Evolutionary conservation across 2,113 vertebrate species (phyloP), one percentile per base, ranked within the genome.

Genomic region (Thryonomys swinderianus): DNA sequence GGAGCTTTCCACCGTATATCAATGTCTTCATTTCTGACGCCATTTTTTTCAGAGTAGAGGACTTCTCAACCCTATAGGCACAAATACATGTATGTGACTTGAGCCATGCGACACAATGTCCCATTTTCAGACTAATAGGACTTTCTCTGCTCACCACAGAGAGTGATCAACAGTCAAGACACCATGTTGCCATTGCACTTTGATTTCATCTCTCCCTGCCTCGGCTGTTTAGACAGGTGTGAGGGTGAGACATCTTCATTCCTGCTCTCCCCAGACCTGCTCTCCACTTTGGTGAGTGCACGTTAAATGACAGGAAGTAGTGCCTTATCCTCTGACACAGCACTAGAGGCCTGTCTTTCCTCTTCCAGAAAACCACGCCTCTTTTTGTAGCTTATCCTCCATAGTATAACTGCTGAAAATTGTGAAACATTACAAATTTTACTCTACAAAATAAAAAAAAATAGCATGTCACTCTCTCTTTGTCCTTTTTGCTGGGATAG

Each of bases 1-100:
- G 88, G 34, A 40, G 2, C 14, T 88, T 78, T 88, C 21, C 57
- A 37, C 11, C 81, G 1, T 40, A 81, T 27, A 34, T 14, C 7
- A 64, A 85, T 1, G 17, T 73, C 30, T 21, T 73, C 13, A 78
- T 21, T 55, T 53, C 27, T 82, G 40, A 80, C 17, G 14, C 8
- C 51, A 64, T 69, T 91, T 81, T 69, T 87, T 85, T 93, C 13
- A 53, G 11, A 42, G 93, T 62, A 90, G 11, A 76, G 16, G 9
- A 87, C 45, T 85, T 13, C 34, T 69, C 92, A 78, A 27, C 8
- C 20, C 32, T 74, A 42, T 9, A 42, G 11, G 30, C 37, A 21
- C n/a, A 64, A 81, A 87, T 76, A 27, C 11, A 23, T 62, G 18
- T 48, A 66, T 66, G 61, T 83, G 30, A 17, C 4, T 85, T 5